Evolutionary conservation across 2,113 vertebrate species (phyloP), one percentile per base, ranked within the genome.

Genomic region (Carassius auratus): DNA sequence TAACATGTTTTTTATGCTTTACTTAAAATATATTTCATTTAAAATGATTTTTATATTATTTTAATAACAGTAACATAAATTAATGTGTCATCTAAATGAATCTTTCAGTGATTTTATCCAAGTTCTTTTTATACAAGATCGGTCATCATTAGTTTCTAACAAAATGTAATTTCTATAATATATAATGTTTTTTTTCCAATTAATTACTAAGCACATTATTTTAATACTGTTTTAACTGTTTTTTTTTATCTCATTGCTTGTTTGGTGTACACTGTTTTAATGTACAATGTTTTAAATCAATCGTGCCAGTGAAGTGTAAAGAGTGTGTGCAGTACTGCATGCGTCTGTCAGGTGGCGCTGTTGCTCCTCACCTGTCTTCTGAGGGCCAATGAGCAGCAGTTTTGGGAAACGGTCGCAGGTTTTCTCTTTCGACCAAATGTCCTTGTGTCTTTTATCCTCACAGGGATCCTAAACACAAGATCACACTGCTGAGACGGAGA

Each of bases 381-480:
- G 98, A 90, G 98, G 98, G 45, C 98, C 98, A 0, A 99, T 97
- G 92, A 99, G 97, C 2, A 99, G 96, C 77, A 99, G 96, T 92
- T 98, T 98, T 15, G 98, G 98, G 91, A 99, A 99, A 76, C 97
- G 96, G 90, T 99, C 98, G 92, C 98, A 99, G 0, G 97, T 99
- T 94, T 99, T 99, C 93, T 99, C 98, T 94, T 99, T 99, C 85
- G 98, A 99, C 98, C 98, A 99, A 91, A 99, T 99, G 92, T 99
- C 98, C 93, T 98, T 98, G 95, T 99, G 98, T 30, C 98, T 95
- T 92, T 98, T 99, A 93, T 99, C 98, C 91, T 99, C 98, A 55
- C 98, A 99, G 68, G 98, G 98, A 93, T 99, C 97, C 98, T 99
- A 92, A 90, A 95, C 45, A 62, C 69, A 84, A 48, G 4, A 45